Conservation (phyloP, 2,797 vertebrate species). For the Apodemus agrarius region DNA sequence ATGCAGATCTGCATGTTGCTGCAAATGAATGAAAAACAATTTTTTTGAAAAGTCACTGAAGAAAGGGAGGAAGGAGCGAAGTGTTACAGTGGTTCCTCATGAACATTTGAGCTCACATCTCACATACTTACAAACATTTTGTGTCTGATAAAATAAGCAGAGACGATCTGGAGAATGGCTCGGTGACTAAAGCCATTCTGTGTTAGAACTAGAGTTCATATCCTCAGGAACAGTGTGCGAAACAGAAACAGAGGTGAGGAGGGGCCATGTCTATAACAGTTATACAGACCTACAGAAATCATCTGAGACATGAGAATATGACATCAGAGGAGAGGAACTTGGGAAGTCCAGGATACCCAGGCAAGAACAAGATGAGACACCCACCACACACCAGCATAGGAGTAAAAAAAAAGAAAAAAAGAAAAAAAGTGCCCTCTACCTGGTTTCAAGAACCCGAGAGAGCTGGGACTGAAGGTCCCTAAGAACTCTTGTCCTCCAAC, state of each 20-base stretch:
- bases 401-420: not conserved
- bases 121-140: not conserved
- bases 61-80: not conserved
- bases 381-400: rapidly evolving
- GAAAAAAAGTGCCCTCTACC: not conserved
- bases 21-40: not conserved
- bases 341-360: no score
- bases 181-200: not conserved
- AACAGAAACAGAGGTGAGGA: no score
- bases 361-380: not conserved
- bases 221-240: not conserved
- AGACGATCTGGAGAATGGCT: not conserved
- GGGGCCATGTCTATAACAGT: not conserved
- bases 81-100: not conserved
- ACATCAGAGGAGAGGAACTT: not conserved
- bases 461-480: not conserved
- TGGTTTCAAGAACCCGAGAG: not conserved
- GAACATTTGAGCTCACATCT: not conserved
- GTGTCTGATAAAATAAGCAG: not conserved
- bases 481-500: not conserved
- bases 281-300: not conserved
- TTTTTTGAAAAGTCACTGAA: constrained; percentile 1
- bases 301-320: not conserved
- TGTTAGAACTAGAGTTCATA: not conserved
- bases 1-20: not conserved